Conservation (phyloP, 2,113 vertebrate genomes). For the Pelecanus crispus region DNA sequence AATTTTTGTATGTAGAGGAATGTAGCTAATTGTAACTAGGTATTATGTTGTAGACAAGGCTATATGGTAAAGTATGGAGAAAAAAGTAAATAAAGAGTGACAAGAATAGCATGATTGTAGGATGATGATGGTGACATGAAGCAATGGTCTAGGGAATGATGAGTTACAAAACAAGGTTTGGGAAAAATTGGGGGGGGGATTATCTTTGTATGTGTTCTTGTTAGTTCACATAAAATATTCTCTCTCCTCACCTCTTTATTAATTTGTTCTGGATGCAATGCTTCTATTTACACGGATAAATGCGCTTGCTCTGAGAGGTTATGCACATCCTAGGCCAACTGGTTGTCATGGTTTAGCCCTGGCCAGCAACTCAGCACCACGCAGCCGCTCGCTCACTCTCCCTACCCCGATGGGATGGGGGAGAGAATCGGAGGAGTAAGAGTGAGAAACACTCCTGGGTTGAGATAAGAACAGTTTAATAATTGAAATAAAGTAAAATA, state of each 20-base stretch:
- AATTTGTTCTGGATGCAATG: not conserved
- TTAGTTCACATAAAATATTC: not conserved
- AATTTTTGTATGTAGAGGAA: not conserved
- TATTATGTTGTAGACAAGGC: not conserved
- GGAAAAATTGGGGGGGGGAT: not conserved
- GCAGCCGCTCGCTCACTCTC: too few species aligned
- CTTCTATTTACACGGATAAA: not conserved
- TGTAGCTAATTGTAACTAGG: not conserved
- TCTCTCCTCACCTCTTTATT: not conserved
- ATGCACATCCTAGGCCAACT: not conserved
- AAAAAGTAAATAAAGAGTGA: not conserved
- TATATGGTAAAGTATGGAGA: not conserved
- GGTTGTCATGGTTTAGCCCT: too few species aligned
- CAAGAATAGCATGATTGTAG: not conserved
- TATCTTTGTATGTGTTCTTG: not conserved
- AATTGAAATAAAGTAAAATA: too few species aligned
- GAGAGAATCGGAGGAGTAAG: too few species aligned
- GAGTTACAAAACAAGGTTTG: not conserved
- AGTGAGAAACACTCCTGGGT: too few species aligned
- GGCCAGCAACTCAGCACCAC: too few species aligned
- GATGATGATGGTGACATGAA: not conserved
- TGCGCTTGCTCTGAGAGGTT: not conserved
- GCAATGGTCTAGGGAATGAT: not conserved
- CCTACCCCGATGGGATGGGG: too few species aligned
- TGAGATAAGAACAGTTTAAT: too few species aligned